phyloP scores from a whole-genome alignment of 1,140 invertebrate species.

The Nomia melanderi region DNA sequence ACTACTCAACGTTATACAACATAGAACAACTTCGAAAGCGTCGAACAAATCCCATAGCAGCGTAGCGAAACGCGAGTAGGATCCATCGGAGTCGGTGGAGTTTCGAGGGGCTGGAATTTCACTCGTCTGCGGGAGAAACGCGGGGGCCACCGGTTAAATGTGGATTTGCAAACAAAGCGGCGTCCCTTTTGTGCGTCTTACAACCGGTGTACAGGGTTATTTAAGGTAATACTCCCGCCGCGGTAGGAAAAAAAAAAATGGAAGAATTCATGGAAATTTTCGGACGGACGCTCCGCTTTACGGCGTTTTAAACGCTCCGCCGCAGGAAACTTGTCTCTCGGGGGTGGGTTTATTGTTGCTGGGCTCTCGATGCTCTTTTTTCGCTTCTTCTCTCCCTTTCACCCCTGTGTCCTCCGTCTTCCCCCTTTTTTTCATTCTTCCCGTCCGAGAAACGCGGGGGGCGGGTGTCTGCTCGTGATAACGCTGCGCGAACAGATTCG shows the following conservation, averaged over 20 bases:
- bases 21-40: no score
- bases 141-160: slow-evolving; percentile 6
- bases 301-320: slow-evolving; percentile 7
- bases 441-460: background rate
- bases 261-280: slow-evolving; percentile 24
- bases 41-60: no score
- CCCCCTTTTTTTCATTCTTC: no score
- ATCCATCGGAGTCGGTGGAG: no score
- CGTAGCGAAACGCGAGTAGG: no score
- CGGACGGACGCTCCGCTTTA: slow-evolving; percentile 14
- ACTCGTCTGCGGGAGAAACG: no score
- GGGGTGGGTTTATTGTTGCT: slow-evolving; percentile 20
- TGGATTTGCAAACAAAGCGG: slow-evolving; percentile 6
- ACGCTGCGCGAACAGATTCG: slow-evolving; percentile 2
- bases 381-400: background rate
- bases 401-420: no score
- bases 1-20: no score
- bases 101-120: no score
- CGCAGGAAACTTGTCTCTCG: slow-evolving; percentile 9
- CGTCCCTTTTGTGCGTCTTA: slow-evolving; percentile 11
- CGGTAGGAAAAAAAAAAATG: background rate
- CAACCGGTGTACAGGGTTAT: background rate
- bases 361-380: no score
- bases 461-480: slow-evolving; percentile 13
- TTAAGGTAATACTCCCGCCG: slow-evolving; percentile 4